Percentiles rank a stretch among this genome's conserved stretches.
These are phyloP conservation scores for Sinodicranocentrus sp. DNA, from an alignment of 2,888 invertebrate genomes.

Conservation along the genomic window DNA sequence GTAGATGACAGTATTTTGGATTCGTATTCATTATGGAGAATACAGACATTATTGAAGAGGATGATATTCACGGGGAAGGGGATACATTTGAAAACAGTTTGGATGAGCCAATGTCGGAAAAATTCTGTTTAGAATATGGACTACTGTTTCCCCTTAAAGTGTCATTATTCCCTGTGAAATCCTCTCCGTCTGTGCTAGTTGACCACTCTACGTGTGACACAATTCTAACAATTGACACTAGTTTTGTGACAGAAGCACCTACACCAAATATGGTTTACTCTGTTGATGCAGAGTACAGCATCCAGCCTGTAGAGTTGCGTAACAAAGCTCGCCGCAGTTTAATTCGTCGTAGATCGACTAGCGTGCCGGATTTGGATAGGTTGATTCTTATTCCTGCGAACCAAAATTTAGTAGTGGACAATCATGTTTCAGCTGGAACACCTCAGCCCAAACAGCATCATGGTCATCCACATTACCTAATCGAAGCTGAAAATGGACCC, in stretches of 20 bases:
- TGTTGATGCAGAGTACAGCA: slow-evolving; percentile 22
- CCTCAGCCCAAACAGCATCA: slow-evolving; percentile 18
- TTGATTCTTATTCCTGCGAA: slow-evolving; percentile 63
- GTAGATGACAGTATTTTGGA: no score
- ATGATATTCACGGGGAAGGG: not conserved
- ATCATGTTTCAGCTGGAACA: not conserved
- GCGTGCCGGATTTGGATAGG: slow-evolving; percentile 75
- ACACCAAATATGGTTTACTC: not conserved
- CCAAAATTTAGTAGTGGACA: no score
- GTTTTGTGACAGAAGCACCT: not conserved
- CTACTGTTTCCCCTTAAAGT: slow-evolving; percentile 82
- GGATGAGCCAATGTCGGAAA: slow-evolving; percentile 65
- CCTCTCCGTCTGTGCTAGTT: slow-evolving; percentile 77
- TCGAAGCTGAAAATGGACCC: slow-evolving; percentile 31
- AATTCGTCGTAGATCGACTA: slow-evolving; percentile 74
- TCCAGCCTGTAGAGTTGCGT: slow-evolving; percentile 69
- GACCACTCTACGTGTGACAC: slow-evolving; percentile 64
- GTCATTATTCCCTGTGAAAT: slow-evolving; percentile 81
- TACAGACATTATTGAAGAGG: no score
- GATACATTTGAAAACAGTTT: slow-evolving; percentile 5
- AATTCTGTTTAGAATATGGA: slow-evolving; percentile 79
- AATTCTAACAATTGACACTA: slow-evolving; percentile 34
- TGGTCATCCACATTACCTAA: slow-evolving; percentile 40
- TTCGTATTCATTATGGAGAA: no score
- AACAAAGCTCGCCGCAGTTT: slow-evolving; percentile 53